Base-by-base conservation (phyloP, 2,888 invertebrate species). In the Lasius fuliginosus region DNA sequence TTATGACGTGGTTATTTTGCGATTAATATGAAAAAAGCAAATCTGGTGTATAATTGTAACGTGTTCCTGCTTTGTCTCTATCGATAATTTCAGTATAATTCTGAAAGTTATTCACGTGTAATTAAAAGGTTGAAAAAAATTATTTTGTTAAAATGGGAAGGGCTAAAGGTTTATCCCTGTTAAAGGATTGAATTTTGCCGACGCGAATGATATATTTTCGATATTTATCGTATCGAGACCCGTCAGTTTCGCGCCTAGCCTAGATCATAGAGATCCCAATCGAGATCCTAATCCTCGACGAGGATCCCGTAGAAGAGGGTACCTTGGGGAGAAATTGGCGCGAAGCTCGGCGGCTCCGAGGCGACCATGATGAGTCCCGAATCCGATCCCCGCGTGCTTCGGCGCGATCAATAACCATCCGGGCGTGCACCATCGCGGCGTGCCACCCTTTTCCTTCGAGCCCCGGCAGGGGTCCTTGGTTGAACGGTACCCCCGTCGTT, bases 341-440 rank as follows among this genome's bases (percentile, higher is more conserved):
- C 85, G 60, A 58, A 40, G 88, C 86, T 56, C 36, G 84, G 75
- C 77, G 76, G 71, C 62, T 46, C 58, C 82, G 84, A 85, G 79
- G 89, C 89, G 88, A 90, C 88, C 83, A 68, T 87, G 87, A 86
- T 89, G 91, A 91, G 89, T 86, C 91, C 91, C 91, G 91, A 92
- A 93, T 92, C 92, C 92, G 91, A 92, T 92, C 60, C 60, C 36
- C 79, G 92, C 92, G 91, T 90, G 92, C 93, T 92, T 88, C 90
- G 89, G 88, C 85, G 89, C 94, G 94, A 94, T 94, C 94, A 94
- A 94, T 94, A 94, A 92, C 92, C n/a, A n/a, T 87, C 92, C 91
- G 93, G 93, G 94, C 94, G 93, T 94, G 92, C 93, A 93, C 93
- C 90, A 89, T 85, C 90, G 89, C 90, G 62, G 64, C 85, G 83